A percentile compares a stretch with the other conserved stretches of the same genome.
These are phyloP conservation scores for Mesochorus sp. DNA, from an alignment of 2,888 invertebrate species.

Conservation along the genomic window DNA sequence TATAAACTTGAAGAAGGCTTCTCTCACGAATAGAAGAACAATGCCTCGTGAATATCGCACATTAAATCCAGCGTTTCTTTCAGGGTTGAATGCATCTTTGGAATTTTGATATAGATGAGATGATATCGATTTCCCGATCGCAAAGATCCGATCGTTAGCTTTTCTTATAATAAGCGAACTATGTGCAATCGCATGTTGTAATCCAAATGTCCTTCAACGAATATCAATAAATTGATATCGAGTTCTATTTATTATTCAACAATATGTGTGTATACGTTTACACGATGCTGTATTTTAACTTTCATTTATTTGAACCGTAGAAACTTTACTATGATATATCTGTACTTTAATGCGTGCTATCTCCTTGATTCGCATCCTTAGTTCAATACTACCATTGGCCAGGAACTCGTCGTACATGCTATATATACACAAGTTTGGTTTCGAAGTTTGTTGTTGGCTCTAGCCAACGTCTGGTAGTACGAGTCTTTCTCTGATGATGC, in stretches of 20 bases:
- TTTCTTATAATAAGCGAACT: too few species aligned
- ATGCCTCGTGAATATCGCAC: conserved; percentile 30
- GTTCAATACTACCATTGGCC: conserved; percentile 24
- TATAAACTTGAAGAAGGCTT: not conserved
- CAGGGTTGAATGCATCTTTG: conserved; percentile 2
- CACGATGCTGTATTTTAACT: too few species aligned
- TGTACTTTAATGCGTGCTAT: too few species aligned
- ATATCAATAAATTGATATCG: too few species aligned
- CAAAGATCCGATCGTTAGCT: conserved; percentile 12
- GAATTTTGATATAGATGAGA: conserved; percentile 33
- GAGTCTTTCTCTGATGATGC: conserved; percentile 54
- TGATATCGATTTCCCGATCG: conserved; percentile 3
- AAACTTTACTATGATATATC: too few species aligned
- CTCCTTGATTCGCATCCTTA: conserved; percentile 20
- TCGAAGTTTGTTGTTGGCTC: conserved; percentile 51
- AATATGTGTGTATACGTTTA: too few species aligned
- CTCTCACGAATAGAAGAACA: conserved; percentile 15
- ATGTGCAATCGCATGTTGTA: too few species aligned
- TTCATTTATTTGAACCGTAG: too few species aligned
- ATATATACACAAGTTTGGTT: conserved; percentile 46
- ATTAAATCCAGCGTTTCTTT: not conserved
- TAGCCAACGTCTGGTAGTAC: conserved; percentile 30
- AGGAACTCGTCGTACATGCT: too few species aligned
- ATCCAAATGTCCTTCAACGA: too few species aligned
- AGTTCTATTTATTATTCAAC: too few species aligned